Base-by-base conservation (phyloP, 2,888 invertebrate species). In the Orchesellides sinensis region DNA sequence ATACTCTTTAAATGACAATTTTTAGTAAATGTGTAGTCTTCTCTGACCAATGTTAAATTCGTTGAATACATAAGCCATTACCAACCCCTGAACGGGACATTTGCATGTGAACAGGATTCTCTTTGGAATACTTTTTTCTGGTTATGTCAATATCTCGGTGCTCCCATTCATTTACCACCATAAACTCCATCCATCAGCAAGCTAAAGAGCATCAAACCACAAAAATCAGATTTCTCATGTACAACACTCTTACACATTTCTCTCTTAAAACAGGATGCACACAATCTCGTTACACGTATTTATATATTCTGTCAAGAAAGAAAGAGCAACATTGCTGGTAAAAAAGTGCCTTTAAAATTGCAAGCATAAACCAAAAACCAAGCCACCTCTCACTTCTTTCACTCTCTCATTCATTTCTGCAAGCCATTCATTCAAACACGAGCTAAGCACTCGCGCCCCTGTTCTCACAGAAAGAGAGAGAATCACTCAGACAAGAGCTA, bases 151-250 rank as follows among this genome's bases (percentile, higher is more conserved):
- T 35, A 35, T 35, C 6, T 35, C 5, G 6, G 35, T 35, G 35
- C n/a, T n/a, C 47, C 47, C 47, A 47, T 47, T 47, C 10, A 47
- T 17, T n/a, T 14, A n/a, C n/a, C n/a, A 35, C 6, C 40, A 19
- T 25, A 47, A 68, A 54, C 27, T 52, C 52, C 73, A 49, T 74
- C 35, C 35, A 65, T 75, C 40, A 70, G 54, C 54, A 32, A 65
- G 35, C 54, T 35, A 73, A 65, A 54, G 14, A 45, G 35, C 35
- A 75, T 56, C 56, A 75, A 65, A 65, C 66, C 54, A 54, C 52
- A 65, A 54, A 72, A 75, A 75, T 66, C 75, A 66, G 63, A 75
- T 54, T 54, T 56, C 56, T 52, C 56, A 45, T 66, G 66, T 40
- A 66, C 52, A 25, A 54, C 54, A 54, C 54, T 63, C n/a, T n/a